phyloP scores from a whole-genome alignment of 2,797 vertebrate species.

The Anomalospiza imberbis region DNA sequence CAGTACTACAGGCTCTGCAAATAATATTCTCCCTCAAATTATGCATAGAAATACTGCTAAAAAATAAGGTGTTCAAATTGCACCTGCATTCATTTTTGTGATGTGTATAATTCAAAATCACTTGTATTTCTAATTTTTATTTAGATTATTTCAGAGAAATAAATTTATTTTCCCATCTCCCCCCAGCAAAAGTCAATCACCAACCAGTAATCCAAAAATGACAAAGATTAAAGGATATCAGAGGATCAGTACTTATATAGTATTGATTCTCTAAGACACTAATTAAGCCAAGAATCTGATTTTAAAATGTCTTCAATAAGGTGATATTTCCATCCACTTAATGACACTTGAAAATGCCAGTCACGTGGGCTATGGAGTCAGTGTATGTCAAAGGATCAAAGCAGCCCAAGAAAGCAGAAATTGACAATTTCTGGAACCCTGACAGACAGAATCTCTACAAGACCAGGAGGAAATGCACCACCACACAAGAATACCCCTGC shows the following conservation, averaged over 20 bases:
- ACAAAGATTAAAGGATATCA: not conserved
- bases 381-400: not conserved
- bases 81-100: not conserved
- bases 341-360: not conserved
- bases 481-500: not conserved
- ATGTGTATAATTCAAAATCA: not conserved
- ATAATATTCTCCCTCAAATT: not conserved
- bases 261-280: not conserved
- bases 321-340: not conserved
- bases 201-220: not conserved
- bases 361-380: not conserved
- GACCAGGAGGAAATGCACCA: not conserved
- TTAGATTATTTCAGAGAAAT: not conserved
- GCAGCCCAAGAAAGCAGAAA: not conserved
- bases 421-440: not conserved
- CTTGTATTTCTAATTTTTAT: not conserved
- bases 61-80: not conserved
- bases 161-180: not conserved
- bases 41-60: not conserved
- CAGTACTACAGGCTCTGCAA: not conserved
- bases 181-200: not conserved
- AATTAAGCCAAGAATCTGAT: not conserved
- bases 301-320: not conserved
- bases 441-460: not conserved
- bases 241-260: not conserved